Conservation (phyloP, 1,140 invertebrate genomes). For the Drosophila arizonae region DNA sequence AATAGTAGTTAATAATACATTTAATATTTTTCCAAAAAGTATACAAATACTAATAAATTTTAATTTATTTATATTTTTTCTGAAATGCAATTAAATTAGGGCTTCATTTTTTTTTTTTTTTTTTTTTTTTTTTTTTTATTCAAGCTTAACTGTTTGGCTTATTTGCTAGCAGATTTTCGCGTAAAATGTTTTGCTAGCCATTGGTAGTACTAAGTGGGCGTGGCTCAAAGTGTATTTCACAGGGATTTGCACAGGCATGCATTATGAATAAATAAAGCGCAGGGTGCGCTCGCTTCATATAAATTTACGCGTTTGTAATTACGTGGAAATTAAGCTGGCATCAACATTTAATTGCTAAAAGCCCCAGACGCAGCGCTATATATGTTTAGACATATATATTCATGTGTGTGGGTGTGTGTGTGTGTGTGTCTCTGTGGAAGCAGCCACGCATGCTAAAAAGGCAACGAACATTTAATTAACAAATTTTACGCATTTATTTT, state of each 20-base stretch:
- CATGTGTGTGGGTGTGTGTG: not conserved
- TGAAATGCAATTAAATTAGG: not conserved
- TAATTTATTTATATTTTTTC: too few species aligned
- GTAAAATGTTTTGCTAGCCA: not conserved
- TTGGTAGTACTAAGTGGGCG: not conserved
- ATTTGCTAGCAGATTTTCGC: slow-evolving; percentile 4
- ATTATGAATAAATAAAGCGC: slow-evolving; percentile 68
- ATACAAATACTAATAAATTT: too few species aligned
- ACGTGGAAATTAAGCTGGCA: slow-evolving; percentile 75
- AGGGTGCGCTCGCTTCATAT: slow-evolving; percentile 37
- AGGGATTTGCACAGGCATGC: slow-evolving; percentile 72
- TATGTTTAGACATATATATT: not conserved
- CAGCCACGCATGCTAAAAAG: slow-evolving; percentile 51
- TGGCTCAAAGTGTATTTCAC: slow-evolving; percentile 43
- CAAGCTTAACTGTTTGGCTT: slow-evolving; percentile 8
- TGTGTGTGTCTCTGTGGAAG: not conserved
- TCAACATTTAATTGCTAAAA: slow-evolving; percentile 79
- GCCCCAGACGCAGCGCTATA: slow-evolving; percentile 28
- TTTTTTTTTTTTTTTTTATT: slow-evolving; percentile 10
- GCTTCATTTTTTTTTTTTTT: too few species aligned
- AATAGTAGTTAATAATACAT: too few species aligned
- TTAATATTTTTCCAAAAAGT: too few species aligned
- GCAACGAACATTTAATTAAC: slow-evolving; percentile 76
- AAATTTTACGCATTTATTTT: slow-evolving; percentile 82
- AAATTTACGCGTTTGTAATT: slow-evolving; percentile 79